These are phyloP conservation scores for Trogon surrucura DNA, from an alignment of 2,113 vertebrate species.

Conservation along the genomic window DNA sequence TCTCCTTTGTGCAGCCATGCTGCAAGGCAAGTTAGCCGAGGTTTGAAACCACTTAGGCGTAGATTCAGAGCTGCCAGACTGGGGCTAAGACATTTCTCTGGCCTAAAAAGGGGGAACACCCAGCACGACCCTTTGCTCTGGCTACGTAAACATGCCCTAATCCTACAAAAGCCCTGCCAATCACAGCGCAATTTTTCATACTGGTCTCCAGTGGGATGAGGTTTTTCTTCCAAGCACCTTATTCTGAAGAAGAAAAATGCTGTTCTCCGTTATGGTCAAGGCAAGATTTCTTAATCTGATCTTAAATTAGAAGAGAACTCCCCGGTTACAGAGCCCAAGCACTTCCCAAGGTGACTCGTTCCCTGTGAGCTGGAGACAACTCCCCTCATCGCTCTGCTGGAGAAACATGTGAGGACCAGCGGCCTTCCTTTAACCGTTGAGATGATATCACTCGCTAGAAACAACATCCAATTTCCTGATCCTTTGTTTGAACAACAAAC, in stretches of 20 bases:
- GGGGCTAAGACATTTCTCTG: background rate
- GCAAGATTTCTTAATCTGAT: background rate
- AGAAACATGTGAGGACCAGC: background rate
- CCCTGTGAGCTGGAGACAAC: background rate
- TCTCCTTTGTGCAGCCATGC: background rate
- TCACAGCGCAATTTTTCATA: background rate
- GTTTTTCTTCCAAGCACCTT: background rate
- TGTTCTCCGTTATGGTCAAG: background rate
- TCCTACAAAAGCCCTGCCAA: background rate
- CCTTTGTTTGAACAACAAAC: constrained; percentile 71
- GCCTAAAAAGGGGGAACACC: background rate
- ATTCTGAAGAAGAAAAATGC: background rate
- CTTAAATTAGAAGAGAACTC: background rate
- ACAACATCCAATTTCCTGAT: constrained; percentile 67
- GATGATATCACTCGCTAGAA: constrained; percentile 40
- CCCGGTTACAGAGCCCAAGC: background rate
- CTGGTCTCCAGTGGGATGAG: background rate
- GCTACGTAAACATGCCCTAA: background rate
- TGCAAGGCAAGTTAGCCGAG: background rate
- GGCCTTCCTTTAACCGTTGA: constrained; percentile 18
- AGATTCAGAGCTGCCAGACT: background rate
- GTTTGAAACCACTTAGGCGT: background rate
- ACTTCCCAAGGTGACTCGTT: background rate
- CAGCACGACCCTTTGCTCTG: background rate
- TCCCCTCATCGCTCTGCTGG: background rate